Base-by-base conservation (phyloP, 1,140 invertebrate species). In the Penaeus vannamei region DNA sequence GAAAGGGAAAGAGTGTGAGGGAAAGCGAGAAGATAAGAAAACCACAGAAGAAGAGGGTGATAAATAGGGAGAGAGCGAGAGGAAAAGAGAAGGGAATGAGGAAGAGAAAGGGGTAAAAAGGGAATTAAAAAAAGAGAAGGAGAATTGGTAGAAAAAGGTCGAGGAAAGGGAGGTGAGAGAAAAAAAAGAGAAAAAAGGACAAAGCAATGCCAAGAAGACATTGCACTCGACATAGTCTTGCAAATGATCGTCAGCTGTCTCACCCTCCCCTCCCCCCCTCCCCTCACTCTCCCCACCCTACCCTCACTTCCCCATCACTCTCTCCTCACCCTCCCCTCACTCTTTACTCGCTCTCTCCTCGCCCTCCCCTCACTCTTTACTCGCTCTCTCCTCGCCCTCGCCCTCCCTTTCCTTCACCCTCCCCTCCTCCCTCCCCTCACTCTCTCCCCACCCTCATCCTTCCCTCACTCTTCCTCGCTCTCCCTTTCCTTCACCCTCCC, bases 281-380 rank as follows among this genome's bases (percentile, higher is more conserved):
- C 29, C 59, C 36, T 80, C 77, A 8, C 36, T 80, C 29, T 80
- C 77, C n/a, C 32, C 77, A 17, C 29, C 76, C 32, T 17, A 0
- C 1, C 12, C 12, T 17, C 59, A n/a, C 29, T 5, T 36, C 42
- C 59, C 42, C 59, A 53, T 29, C 7, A 8, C 7, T 7, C 7
- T 22, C 79, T 80, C 29, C 26, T 29, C n/a, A 17, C n/a, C 62
- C n/a, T n/a, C n/a, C 80, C 42, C 77, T 80, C 77, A 32, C 77
- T 80, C 79, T 80, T 19, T 36, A n/a, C 77, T 80, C 29, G 32
- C 29, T 36, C 7, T 66, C 5, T 22, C 29, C 80, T 82, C 42
- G 22, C 22, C 29, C 36, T 82, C 53, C 59, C 53, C 53, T 59
- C 60, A n/a, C n/a, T n/a, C n/a, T n/a, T n/a, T n/a, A n/a, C n/a